Conservation (phyloP, 2,113 vertebrate species). For the Stegostoma tigrinum region DNA sequence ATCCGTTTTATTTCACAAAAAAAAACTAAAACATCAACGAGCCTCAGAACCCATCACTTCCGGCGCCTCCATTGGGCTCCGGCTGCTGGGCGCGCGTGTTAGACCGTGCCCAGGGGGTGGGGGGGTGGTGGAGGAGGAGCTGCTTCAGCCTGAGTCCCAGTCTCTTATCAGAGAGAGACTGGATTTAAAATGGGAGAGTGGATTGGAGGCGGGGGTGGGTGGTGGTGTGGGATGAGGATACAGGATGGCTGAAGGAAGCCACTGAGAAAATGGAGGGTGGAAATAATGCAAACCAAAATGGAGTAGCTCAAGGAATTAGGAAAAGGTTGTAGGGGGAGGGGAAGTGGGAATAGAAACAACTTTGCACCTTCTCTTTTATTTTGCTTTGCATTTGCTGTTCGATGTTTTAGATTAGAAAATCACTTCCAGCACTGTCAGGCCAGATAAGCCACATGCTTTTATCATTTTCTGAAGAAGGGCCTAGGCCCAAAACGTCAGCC, state of each 20-base stretch:
- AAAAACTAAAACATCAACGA: background rate
- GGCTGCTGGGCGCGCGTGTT: background rate
- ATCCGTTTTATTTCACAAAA: background rate
- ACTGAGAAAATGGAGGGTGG: slow-evolving; percentile 15
- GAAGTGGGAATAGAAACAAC: background rate
- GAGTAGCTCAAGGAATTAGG: background rate
- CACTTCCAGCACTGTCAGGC: too few species aligned
- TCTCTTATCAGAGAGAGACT: background rate
- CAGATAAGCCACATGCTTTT: too few species aligned
- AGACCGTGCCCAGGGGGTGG: slow-evolving; percentile 38
- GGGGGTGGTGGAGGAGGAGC: slow-evolving; percentile 27
- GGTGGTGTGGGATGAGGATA: background rate
- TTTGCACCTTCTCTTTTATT: background rate
- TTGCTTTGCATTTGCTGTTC: background rate
- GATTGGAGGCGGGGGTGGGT: too few species aligned
- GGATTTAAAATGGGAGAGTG: background rate
- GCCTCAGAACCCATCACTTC: background rate
- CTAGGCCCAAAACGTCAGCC: too few species aligned
- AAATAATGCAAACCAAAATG: slow-evolving; percentile 8
- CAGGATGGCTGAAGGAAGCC: background rate
- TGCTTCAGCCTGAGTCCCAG: background rate
- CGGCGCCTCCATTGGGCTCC: background rate
- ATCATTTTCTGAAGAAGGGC: too few species aligned
- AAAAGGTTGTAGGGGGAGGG: too few species aligned
- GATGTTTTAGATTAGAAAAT: background rate